A percentile compares a stretch with the other conserved stretches of the same genome.
Evolutionary conservation across 2,888 invertebrate species (phyloP).

Genomic region (Limenitis camilla): DNA sequence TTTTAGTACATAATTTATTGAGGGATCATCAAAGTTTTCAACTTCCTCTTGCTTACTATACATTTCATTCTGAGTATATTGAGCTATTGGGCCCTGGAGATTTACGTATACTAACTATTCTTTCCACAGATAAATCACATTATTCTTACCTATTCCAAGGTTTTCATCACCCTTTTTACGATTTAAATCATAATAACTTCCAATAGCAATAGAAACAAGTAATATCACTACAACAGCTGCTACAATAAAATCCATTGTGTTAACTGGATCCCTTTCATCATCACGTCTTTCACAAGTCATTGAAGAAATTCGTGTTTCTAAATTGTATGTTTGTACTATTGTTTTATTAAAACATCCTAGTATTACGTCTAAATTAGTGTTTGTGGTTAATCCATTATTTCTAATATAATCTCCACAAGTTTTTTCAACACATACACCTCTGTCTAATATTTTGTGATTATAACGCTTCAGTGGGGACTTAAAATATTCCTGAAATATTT

Average conservation of each 20-base stretch:
- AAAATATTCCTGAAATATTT: conserved; percentile 22
- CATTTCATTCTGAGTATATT: no score
- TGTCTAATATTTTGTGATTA: conserved; percentile 18
- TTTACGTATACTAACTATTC: no score
- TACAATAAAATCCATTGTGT: not conserved
- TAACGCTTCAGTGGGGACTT: conserved; percentile 16
- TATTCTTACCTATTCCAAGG: not conserved
- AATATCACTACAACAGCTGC: not conserved
- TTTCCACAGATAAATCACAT: no score
- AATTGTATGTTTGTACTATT: conserved; percentile 12
- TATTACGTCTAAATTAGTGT: conserved; percentile 4
- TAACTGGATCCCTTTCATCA: not conserved
- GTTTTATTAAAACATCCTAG: conserved; percentile 22
- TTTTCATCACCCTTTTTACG: not conserved
- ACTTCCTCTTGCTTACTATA: no score
- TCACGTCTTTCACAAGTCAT: not conserved
- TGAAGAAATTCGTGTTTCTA: conserved; percentile 2
- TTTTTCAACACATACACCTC: conserved; percentile 22
- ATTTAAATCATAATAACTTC: not conserved
- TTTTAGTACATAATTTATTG: no score
- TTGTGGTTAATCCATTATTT: conserved; percentile 1
- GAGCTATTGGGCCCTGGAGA: no score
- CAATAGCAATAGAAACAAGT: not conserved
- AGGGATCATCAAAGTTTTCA: no score
- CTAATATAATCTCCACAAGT: conserved; percentile 13